Conservation (phyloP, 2,888 invertebrate species). For the Acrobeloides nanus region DNA sequence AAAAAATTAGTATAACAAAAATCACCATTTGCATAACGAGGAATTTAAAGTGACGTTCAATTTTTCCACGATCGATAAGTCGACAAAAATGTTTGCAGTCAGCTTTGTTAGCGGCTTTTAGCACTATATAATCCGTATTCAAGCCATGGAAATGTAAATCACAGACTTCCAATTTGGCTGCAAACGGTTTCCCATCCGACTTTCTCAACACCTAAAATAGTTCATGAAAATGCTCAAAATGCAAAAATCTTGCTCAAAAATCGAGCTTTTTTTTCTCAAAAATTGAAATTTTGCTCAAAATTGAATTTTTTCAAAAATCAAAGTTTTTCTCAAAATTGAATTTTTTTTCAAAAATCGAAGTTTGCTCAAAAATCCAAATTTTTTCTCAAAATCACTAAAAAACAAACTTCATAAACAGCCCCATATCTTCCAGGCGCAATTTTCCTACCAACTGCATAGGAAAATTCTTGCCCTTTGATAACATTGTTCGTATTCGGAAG, state of each 20-base stretch:
- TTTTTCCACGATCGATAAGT: constrained; percentile 50
- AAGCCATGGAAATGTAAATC: constrained; percentile 42
- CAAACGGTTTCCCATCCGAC: constrained; percentile 37
- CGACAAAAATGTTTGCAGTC: constrained; percentile 26
- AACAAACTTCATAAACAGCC: constrained; percentile 51
- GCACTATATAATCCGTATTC: constrained; percentile 45
- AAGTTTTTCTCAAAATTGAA: no score
- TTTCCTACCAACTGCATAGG: constrained; percentile 44
- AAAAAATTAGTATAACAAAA: not conserved
- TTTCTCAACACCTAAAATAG: constrained; percentile 21
- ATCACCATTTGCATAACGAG: constrained; percentile 28
- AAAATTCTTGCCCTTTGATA: constrained; percentile 41
- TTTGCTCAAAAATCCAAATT: no score
- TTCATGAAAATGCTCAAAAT: no score
- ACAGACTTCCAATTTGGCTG: constrained; percentile 45
- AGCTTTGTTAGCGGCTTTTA: constrained; percentile 35
- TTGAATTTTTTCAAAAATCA: no score
- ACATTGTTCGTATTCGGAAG: constrained; percentile 30
- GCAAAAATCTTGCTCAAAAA: not conserved
- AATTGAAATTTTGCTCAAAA: no score
- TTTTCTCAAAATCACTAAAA: no score
- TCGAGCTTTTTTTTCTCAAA: no score
- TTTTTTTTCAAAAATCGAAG: no score
- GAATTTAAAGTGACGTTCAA: constrained; percentile 38
- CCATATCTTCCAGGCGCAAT: constrained; percentile 46